Conservation (phyloP, 2,113 vertebrate genomes). For the Ploceus nigricollis region DNA sequence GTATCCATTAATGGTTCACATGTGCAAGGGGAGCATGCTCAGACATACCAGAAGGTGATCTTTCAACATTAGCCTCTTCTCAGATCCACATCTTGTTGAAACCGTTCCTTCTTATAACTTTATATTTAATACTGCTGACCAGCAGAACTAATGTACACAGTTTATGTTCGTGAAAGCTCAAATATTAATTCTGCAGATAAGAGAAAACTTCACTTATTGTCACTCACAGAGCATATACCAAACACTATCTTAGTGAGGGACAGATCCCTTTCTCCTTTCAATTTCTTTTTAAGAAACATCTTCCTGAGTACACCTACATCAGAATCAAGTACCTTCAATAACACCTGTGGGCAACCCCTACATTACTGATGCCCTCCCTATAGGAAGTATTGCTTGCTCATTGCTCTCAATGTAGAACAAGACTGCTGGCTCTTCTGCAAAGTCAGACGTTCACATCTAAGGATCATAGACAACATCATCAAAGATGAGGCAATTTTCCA, state of each 20-base stretch:
- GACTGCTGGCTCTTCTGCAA: not conserved
- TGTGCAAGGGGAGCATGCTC: not conserved
- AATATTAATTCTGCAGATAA: not conserved
- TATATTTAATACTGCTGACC: not conserved
- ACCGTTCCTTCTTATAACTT: not conserved
- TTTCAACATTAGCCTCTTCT: not conserved
- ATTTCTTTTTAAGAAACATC: not conserved
- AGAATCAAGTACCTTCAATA: not conserved
- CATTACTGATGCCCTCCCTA: not conserved
- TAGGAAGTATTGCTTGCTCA: not conserved
- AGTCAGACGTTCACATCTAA: not conserved
- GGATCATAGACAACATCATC: not conserved
- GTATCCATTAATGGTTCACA: not conserved
- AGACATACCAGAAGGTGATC: not conserved
- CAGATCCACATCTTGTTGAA: not conserved
- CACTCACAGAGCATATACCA: not conserved
- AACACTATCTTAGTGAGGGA: rapidly evolving
- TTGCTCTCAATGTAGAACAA: not conserved
- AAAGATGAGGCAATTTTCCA: not conserved
- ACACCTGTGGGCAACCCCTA: not conserved
- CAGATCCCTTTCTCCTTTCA: not conserved
- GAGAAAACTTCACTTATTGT: not conserved
- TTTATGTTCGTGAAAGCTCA: not conserved
- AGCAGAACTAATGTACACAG: not conserved
- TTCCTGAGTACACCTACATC: not conserved